Conservation (phyloP, 2,888 invertebrate species). For the Caenorhabditis japonica region DNA sequence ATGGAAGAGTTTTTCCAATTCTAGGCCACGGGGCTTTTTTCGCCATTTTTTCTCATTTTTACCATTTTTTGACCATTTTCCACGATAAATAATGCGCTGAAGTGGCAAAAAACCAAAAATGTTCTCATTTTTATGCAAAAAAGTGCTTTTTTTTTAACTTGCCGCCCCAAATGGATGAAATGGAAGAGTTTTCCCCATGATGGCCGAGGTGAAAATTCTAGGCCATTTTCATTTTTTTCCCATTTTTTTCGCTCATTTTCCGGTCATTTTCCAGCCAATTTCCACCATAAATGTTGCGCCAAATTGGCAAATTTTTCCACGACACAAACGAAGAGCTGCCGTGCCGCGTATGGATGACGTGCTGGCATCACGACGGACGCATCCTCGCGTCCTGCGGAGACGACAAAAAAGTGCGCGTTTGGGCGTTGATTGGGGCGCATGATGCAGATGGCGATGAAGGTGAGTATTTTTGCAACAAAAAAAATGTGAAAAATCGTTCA, state of each 20-base stretch:
- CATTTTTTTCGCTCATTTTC: neutral
- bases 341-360: slow-evolving; percentile 68
- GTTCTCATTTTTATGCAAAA: no score
- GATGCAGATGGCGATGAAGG: slow-evolving; percentile 23
- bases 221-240: slow-evolving; percentile 1
- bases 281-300: slow-evolving; percentile 36
- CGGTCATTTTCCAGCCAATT: slow-evolving; percentile 3
- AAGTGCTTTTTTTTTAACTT: no score
- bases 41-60: no score
- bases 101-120: no score
- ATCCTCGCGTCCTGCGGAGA: slow-evolving; percentile 73
- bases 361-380: slow-evolving; percentile 70
- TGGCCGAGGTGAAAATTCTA: no score
- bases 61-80: no score
- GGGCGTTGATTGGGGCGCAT: slow-evolving; percentile 58
- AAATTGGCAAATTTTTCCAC: slow-evolving; percentile 42
- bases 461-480: neutral
- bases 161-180: no score
- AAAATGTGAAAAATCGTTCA: no score
- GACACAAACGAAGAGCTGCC: slow-evolving; percentile 28
- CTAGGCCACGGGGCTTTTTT: no score
- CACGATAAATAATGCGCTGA: no score
- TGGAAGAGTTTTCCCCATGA: no score
- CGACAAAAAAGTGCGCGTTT: slow-evolving; percentile 68
- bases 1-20: no score